Evolutionary conservation across 1,140 invertebrate species (phyloP).

Genomic region (Caenorhabditis latens): DNA sequence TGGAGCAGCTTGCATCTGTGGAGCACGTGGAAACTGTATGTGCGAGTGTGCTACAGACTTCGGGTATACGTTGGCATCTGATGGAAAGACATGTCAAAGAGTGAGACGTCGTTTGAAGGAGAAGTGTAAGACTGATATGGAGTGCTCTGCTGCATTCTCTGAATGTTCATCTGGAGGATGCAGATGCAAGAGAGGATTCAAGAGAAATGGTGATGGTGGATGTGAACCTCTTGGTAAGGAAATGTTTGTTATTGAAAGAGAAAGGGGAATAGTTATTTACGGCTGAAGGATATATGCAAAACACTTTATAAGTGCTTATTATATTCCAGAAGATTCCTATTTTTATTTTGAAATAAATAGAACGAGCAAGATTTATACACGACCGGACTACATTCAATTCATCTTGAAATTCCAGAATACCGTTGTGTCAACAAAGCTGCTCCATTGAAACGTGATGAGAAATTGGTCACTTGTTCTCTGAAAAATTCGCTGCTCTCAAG

Average conservation of each 20-base stretch:
- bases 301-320: no score
- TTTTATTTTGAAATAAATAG: no score
- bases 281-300: no score
- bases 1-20: conserved; percentile 62
- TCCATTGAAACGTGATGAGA: conserved; percentile 66
- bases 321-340: no score
- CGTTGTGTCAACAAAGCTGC: conserved; percentile 68
- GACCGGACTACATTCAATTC: no score
- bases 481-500: conserved; percentile 49
- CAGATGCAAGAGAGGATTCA: conserved; percentile 72
- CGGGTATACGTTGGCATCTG: conserved; percentile 68
- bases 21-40: conserved; percentile 43
- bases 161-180: conserved; percentile 72
- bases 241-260: no score
- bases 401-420: conserved; percentile 61
- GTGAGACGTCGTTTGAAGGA: conserved; percentile 71
- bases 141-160: conserved; percentile 71
- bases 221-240: conserved; percentile 71
- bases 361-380: no score
- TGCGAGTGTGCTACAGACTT: conserved; percentile 72
- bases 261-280: no score
- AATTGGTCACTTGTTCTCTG: conserved; percentile 60
- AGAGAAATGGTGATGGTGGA: conserved; percentile 71
- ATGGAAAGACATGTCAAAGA: conserved; percentile 69
- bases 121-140: conserved; percentile 71